phyloP scores from a whole-genome alignment of 2,797 vertebrate species.

The Neopelma chrysocephalum region DNA sequence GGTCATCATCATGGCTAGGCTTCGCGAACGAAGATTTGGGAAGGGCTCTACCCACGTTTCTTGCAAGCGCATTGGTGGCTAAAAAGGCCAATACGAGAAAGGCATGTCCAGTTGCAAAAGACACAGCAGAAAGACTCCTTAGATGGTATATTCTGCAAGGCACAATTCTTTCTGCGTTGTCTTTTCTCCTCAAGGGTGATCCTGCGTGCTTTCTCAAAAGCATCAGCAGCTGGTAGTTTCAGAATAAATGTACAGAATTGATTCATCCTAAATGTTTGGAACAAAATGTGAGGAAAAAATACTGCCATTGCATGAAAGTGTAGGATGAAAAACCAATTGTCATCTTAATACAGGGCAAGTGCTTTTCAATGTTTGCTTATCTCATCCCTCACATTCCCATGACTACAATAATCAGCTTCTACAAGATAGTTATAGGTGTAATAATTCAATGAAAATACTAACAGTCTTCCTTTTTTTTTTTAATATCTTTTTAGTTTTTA shows the following conservation, averaged over 20 bases:
- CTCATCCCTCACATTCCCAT: neutral
- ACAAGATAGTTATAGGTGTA: neutral
- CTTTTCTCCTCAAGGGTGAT: too few relatives aligned
- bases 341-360: neutral
- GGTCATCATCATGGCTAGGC: too few relatives aligned
- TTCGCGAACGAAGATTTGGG: too few relatives aligned
- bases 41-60: too few relatives aligned
- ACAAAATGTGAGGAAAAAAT: neutral
- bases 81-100: too few relatives aligned
- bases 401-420: neutral
- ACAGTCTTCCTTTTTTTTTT: neutral
- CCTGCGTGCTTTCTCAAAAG: too few relatives aligned
- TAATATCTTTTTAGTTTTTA: conserved; percentile 85
- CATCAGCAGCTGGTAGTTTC: too few relatives aligned
- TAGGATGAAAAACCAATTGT: neutral
- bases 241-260: neutral
- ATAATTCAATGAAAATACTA: neutral
- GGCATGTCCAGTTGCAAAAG: too few relatives aligned
- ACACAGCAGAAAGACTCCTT: too few relatives aligned
- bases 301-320: neutral
- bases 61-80: too few relatives aligned
- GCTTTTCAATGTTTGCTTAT: neutral
- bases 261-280: neutral
- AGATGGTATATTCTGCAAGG: too few relatives aligned
- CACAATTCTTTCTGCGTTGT: too few relatives aligned